Base-by-base conservation (phyloP, 2,888 invertebrate species). In the Ectropis crepuscularia region DNA sequence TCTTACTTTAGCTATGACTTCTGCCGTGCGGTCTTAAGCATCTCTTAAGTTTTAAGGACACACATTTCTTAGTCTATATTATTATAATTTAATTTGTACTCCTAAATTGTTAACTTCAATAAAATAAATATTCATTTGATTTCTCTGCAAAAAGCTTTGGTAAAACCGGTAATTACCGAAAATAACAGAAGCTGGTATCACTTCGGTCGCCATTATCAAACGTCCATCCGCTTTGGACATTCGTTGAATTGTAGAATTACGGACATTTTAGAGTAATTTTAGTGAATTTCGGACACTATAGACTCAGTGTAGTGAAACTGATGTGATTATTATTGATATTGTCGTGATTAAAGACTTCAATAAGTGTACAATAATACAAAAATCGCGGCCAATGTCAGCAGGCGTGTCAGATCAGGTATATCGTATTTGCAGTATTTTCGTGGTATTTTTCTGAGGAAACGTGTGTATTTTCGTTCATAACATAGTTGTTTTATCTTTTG, bases 391-490 rank as follows among this genome's bases (percentile, higher is more conserved):
- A 95, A 96, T 96, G 96, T 96, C 96, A 96, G 95, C 96, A 96
- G 96, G 96, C 96, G 96, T 96, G 95, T 96, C 96, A 95, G 96
- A 96, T 94, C 96, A 96, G 96, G 96, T 96, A 96, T 93, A 88
- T 90, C 81, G 76, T 80, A 80, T 88, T 86, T 85, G 76, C 72
- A 72, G 73, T 76, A 74, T 80, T 74, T 81, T 84, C 78, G 75
- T 76, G 70, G 68, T 73, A 67, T 80, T 79, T 77, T 81, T 80
- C 70, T 76, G 68, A 63, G 57, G 64, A 64, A 62, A 72, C 71
- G 61, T 54, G 58, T 70, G 67, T 74, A 75, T 72, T 71, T 65
- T 63, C 68, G 62, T 74, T 69, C 70, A 69, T 83, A 79, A 77
- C 78, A 74, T 76, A 78, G 76, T 77, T 74, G 71, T 81, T 84